phyloP scores from a whole-genome alignment of 2,113 vertebrate genomes.

The Paedocypris sp. region DNA sequence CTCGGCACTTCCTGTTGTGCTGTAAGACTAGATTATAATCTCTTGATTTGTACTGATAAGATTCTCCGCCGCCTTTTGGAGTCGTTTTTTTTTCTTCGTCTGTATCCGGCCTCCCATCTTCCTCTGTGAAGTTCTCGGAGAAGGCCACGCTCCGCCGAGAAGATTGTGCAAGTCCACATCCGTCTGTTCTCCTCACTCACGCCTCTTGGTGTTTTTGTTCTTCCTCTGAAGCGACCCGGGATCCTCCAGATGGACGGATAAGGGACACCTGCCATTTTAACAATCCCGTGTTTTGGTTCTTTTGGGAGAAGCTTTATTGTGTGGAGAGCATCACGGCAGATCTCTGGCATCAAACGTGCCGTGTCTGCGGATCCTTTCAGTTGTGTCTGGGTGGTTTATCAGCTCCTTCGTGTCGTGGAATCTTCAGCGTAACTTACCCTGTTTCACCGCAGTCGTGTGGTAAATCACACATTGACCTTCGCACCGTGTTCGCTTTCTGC shows the following conservation, averaged over 20 bases:
- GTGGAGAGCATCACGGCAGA: slow-evolving; percentile 6
- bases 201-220: slow-evolving; percentile 6
- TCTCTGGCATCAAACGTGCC: slow-evolving; percentile 25
- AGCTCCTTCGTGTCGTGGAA: neutral
- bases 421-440: neutral
- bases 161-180: slow-evolving; percentile 8
- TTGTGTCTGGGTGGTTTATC: slow-evolving; percentile 43
- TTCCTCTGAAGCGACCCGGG: neutral
- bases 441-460: slow-evolving; percentile 1
- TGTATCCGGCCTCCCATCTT: slow-evolving; percentile 27
- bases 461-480: slow-evolving; percentile 39
- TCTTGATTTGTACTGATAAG: slow-evolving; percentile 15
- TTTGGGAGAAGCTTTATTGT: slow-evolving; percentile 6
- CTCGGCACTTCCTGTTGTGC: neutral
- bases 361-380: slow-evolving; percentile 34
- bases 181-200: slow-evolving; percentile 23
- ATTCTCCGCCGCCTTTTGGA: neutral
- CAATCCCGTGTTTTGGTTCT: slow-evolving; percentile 38
- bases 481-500: neutral
- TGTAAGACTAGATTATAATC: too few species aligned
- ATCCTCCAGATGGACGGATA: slow-evolving; percentile 48
- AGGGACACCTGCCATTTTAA: slow-evolving; percentile 52
- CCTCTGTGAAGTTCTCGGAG: slow-evolving; percentile 26
- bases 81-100: slow-evolving; percentile 32
- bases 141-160: slow-evolving; percentile 14